phyloP scores from a whole-genome alignment of 2,113 vertebrate species.

The Panurus biarmicus region DNA sequence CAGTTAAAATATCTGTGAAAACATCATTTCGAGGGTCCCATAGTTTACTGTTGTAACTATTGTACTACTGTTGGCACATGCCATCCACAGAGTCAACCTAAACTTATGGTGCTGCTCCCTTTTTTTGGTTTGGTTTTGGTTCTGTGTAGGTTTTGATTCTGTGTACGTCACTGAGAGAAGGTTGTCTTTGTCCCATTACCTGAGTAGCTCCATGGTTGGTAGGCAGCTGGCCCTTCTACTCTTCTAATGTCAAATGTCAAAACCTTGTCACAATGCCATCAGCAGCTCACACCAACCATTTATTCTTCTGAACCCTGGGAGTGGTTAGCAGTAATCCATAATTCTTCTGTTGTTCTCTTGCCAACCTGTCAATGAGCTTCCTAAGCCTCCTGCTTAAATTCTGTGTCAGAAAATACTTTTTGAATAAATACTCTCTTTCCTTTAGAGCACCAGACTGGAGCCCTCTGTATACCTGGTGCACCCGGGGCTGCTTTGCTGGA shows the following conservation, averaged over 20 bases:
- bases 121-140: neutral
- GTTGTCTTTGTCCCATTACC: neutral
- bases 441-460: neutral
- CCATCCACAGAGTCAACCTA: neutral
- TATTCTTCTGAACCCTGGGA: neutral
- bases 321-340: neutral
- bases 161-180: neutral
- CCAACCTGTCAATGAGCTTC: neutral
- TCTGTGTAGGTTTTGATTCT: neutral
- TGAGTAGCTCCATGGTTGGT: neutral
- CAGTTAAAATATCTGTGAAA: neutral
- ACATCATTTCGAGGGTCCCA: neutral
- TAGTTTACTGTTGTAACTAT: neutral
- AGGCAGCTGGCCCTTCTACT: neutral
- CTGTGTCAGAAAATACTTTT: neutral
- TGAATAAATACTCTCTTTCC: neutral
- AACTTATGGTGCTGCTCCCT: neutral
- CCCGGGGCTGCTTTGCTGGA: neutral
- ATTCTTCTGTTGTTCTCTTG: neutral
- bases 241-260: neutral
- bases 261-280: neutral
- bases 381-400: neutral
- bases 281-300: neutral
- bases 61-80: fast-evolving
- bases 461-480: neutral